Base-by-base conservation (phyloP, 2,888 invertebrate genomes). In the Euphydryas editha region DNA sequence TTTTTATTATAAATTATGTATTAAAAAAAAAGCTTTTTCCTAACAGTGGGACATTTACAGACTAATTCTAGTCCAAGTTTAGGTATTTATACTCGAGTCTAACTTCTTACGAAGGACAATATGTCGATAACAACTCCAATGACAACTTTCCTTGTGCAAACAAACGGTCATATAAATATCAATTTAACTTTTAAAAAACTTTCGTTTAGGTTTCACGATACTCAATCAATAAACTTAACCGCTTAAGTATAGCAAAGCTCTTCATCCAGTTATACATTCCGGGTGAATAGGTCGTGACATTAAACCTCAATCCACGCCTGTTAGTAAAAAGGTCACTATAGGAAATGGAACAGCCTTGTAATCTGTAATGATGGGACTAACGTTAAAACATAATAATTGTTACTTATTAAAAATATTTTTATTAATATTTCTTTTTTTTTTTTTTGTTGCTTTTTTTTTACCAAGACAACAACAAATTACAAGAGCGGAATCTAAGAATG, bases 241-340 rank as follows among this genome's bases (percentile, higher is more conserved):
- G 39, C 24, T 36, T 63, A 47, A 49, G 17, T 51, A 39, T 59
- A 62, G 61, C 51, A 47, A 47, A 73, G 74, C 77, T 76, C 49
- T 78, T 75, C 75, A 78, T 77, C 78, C 77, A 79, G 81, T 78
- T 81, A 82, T 72, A 82, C 83, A 83, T 86, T 85, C 81, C 84
- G 81, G 81, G 82, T 84, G 84, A 87, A 84, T 82, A 85, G 81
- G 83, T 86, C 81, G 78, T 39, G 83, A 83, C 81, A 83, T 86
- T 86, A 87, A 83, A 81, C 78, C 80, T 77, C 77, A 79, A 84
- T n/a, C 30, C 58, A 86, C 85, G 87, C 85, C 84, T 85, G 86
- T 86, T 85, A 84, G 80, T 75, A 79, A 77, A 80, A 84, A 88
- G 87, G 87, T 81, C 87, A 78, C 81, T 81, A 84, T 86, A 85